Evolutionary conservation across 2,113 vertebrate genomes (phyloP), one percentile per base, ranked within the genome.

Genomic region (Jaculus jaculus): DNA sequence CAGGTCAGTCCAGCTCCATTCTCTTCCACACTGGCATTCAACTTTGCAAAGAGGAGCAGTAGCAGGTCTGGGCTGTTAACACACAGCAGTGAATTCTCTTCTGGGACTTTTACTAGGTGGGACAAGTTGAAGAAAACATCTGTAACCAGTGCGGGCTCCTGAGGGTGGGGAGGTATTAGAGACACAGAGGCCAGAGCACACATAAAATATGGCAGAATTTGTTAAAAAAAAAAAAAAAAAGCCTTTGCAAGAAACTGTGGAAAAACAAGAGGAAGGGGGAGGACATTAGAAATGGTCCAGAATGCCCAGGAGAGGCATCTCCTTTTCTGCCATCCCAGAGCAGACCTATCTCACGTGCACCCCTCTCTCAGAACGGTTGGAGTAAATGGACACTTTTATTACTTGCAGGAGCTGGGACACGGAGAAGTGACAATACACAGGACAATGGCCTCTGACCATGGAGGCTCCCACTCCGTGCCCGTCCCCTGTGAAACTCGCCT

Each of bases 11-110:
- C 90, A 73, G 32, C 20, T 69, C 85, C 63, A 54, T n/a, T 26
- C 61, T 69, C 61, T 69, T 8, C 0, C 11, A 83, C 23, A 18
- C 66, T 73, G 71, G 92, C 80, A 61, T 78, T 80, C 92, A 91
- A 5, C 77, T 93, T 71, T 84, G 92, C 86, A 91, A 58, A 51
- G 80, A n/a, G 72, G 65, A 91, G 90, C 92, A 83, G 89, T 66
- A 93, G 87, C 87, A 87, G 95, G 77, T 26, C 69, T 42, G 89
- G 78, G 91, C 89, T 94, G 89, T 96, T 94, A 95, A 94, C 91
- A 94, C 96, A 96, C 77, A 78, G 32, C 93, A 91, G 87, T 91
- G 92, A 92, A 95, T 89, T 96, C 96, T 95, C 92, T 71, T 89
- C 26, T 51, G 95, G 90, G 93, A 92, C 96, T 96, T 96, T 84